Conservation (phyloP, 2,797 vertebrate species). For the Coendou prehensilis region DNA sequence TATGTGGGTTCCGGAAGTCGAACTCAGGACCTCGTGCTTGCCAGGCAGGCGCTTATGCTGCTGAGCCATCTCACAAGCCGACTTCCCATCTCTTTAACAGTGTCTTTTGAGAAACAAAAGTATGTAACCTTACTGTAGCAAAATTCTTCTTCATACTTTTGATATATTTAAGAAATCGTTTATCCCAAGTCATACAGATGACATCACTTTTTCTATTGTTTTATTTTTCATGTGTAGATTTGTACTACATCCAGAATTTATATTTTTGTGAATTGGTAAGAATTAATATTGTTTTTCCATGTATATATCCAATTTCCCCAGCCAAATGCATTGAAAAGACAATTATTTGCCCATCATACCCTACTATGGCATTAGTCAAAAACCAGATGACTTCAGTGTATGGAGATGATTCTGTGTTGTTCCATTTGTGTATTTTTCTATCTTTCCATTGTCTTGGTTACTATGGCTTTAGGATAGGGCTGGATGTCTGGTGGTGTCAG, state of each 20-base stretch:
- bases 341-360: background rate
- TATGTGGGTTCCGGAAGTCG: too few species aligned
- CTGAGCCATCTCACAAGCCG: too few species aligned
- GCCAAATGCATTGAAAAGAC: accelerated
- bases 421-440: background rate
- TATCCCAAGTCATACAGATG: background rate
- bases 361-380: background rate
- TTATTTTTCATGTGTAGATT: background rate
- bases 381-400: too few species aligned
- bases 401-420: background rate
- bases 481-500: background rate
- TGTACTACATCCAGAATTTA: background rate
- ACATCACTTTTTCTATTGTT: background rate
- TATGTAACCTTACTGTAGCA: background rate
- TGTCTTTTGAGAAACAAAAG: background rate
- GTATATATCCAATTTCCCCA: accelerated
- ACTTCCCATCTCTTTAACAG: background rate
- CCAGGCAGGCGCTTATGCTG: too few species aligned
- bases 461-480: background rate
- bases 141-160: background rate
- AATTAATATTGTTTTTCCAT: background rate
- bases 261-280: background rate
- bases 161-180: background rate
- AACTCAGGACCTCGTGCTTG: too few species aligned
- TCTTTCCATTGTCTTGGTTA: background rate